Evolutionary conservation across 2,888 invertebrate genomes (phyloP).

Genomic region (Lithophane socia): DNA sequence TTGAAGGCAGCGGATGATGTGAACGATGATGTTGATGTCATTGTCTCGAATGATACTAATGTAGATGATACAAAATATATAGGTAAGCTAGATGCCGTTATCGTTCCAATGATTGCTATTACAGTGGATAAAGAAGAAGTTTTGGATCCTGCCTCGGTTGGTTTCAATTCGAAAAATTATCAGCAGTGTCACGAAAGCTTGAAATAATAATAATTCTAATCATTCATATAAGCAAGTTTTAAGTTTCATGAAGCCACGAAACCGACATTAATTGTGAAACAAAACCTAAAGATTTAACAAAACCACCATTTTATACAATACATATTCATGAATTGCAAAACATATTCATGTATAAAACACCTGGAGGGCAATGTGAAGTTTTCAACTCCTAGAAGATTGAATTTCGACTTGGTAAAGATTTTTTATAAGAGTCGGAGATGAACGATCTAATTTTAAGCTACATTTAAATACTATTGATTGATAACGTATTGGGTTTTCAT

Average conservation of each 20-base stretch:
- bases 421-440: neutral
- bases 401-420: neutral
- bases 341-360: neutral
- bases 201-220: conserved; percentile 8
- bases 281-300: conserved; percentile 16
- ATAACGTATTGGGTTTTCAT: too few species aligned
- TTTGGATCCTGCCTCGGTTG: too few species aligned
- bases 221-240: neutral
- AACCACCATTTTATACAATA: conserved; percentile 27
- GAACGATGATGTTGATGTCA: neutral
- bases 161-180: neutral
- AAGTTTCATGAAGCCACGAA: neutral
- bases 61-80: neutral
- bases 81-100: neutral
- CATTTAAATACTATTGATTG: neutral
- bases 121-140: neutral
- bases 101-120: neutral
- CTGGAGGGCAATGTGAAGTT: neutral
- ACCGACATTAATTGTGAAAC: conserved; percentile 1
- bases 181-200: too few species aligned
- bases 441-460: neutral
- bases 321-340: conserved; percentile 22
- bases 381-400: neutral
- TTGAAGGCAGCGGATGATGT: conserved; percentile 33
- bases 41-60: neutral